Evolutionary conservation across 2,797 vertebrate genomes (phyloP).

Genomic region (Scleropages formosus): DNA sequence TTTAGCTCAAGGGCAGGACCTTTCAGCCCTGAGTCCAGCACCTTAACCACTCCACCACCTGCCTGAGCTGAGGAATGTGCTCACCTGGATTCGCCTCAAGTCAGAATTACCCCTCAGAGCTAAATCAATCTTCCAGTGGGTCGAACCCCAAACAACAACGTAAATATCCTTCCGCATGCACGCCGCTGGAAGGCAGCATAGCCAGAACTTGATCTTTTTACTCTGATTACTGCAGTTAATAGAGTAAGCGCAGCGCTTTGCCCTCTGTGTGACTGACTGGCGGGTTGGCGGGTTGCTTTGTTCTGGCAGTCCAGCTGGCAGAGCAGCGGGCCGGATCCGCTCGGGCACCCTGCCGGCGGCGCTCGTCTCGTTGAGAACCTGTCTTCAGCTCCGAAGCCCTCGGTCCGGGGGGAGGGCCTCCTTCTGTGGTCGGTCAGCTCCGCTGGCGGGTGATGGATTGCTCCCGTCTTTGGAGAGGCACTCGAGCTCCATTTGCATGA

Average conservation of each 20-base stretch:
- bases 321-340: background rate
- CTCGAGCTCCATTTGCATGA: slow-evolving; percentile 28
- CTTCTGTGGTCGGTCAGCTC: background rate
- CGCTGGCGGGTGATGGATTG: slow-evolving; percentile 18
- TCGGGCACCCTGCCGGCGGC: background rate
- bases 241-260: slow-evolving; percentile 4
- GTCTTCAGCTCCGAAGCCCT: no score
- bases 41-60: background rate
- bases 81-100: no score
- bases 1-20: background rate
- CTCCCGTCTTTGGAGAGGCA: background rate
- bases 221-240: background rate
- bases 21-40: slow-evolving; percentile 14
- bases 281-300: background rate
- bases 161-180: background rate
- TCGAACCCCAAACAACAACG: no score
- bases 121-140: no score
- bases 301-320: background rate
- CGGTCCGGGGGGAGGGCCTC: background rate
- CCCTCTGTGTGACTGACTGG: background rate
- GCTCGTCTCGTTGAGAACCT: background rate
- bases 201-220: background rate
- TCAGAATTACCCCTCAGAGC: no score
- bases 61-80: background rate
- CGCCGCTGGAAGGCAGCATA: background rate